Evolutionary conservation across 2,113 vertebrate genomes (phyloP), one percentile per base, ranked within the genome.

Genomic region (Pseudois nayaur): DNA sequence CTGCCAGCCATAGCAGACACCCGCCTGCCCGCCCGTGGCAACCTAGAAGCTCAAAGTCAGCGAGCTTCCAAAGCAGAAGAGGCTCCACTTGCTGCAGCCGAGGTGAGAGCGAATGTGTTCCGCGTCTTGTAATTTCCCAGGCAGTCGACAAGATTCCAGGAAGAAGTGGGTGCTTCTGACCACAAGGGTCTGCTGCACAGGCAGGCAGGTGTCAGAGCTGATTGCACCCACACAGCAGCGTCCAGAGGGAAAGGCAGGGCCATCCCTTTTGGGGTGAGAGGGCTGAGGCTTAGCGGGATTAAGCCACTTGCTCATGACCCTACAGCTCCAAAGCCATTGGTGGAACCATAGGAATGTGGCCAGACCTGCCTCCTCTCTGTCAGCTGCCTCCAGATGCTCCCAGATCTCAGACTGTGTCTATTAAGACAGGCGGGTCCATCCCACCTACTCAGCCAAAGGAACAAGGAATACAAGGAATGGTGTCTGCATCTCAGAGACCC

Each of bases 161-260:
- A 91, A 55, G 78, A 6, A 6, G 43, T 25, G 11, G 50, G 33
- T 2, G 15, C 17, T 52, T 78, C 57, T 33, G 13, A 52, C 9
- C 19, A 0, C 0, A 4, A 19, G 33, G 86, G 17, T 27, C 29
- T 50, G n/a, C 27, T 0, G 9, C n/a, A 16, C 0, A 4, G 4
- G 36, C 0, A 3, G 43, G 29, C 5, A 6, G 16, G 21, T 0
- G 16, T 13, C 83, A 7, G 1, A 8, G 40, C 21, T 23, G 13
- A 31, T 3, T 12, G 25, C 11, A 27, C 17, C 52, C 9, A 10
- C 14, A 13, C 16, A 6, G 50, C 11, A 2, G 0, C 0, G 14
- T 74, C 54, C 14, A 0, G 15, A 15, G 12, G 31, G 29, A 33
- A 45, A 11, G 36, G 43, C 43, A n/a, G 43, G n/a, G 87, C 1